phyloP scores from a whole-genome alignment of 1,140 invertebrate genomes.

The Drosophila leontia region DNA sequence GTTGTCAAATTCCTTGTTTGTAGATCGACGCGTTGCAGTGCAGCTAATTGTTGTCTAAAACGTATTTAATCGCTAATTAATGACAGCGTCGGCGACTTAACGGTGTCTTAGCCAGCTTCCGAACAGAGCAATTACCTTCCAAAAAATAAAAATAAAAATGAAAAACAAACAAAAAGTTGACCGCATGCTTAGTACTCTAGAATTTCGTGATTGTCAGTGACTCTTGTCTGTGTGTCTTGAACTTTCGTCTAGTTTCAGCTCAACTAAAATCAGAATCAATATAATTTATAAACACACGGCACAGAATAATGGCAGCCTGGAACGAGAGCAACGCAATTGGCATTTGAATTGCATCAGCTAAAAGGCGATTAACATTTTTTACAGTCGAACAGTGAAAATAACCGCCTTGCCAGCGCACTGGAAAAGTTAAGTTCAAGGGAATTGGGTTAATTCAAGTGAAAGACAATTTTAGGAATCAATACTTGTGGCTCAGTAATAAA shows the following conservation, averaged over 20 bases:
- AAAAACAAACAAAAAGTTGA: slow-evolving; percentile 15
- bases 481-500: neutral
- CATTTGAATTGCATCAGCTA: slow-evolving; percentile 73
- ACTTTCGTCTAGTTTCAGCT: slow-evolving; percentile 52
- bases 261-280: slow-evolving; percentile 30
- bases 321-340: slow-evolving; percentile 53
- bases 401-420: slow-evolving; percentile 14
- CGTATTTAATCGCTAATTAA: slow-evolving; percentile 67
- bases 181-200: slow-evolving; percentile 25
- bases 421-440: slow-evolving; percentile 23
- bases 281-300: slow-evolving; percentile 34
- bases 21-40: slow-evolving; percentile 27
- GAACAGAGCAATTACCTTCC: slow-evolving; percentile 60
- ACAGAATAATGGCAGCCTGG: slow-evolving; percentile 21
- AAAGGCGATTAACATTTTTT: slow-evolving; percentile 49
- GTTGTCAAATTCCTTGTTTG: slow-evolving; percentile 34
- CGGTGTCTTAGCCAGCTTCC: slow-evolving; percentile 66
- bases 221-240: slow-evolving; percentile 48
- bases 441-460: neutral
- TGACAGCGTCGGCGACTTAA: slow-evolving; percentile 39
- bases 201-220: slow-evolving; percentile 50
- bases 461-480: neutral
- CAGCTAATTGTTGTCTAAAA: slow-evolving; percentile 53
- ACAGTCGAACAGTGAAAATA: slow-evolving; percentile 42
- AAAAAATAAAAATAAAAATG: slow-evolving; percentile 12